Evolutionary conservation across 2,888 invertebrate species (phyloP).

Genomic region (Diachrysia chrysitis): DNA sequence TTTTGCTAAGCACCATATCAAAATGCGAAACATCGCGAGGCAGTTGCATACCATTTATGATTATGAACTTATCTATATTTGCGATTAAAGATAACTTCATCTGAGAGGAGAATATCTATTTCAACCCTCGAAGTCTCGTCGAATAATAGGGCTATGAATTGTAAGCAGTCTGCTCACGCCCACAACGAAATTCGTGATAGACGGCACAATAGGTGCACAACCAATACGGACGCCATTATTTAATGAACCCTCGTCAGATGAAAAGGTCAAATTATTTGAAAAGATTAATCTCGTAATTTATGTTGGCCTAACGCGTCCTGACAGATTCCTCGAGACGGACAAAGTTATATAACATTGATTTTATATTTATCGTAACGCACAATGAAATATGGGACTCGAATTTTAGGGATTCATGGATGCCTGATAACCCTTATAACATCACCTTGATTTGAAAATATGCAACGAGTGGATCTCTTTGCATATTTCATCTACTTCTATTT

Average conservation of each 20-base stretch:
- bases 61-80: constrained; percentile 19
- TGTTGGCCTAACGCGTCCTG: constrained; percentile 82
- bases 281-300: constrained; percentile 89
- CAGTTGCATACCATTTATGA: constrained; percentile 14
- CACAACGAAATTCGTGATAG: constrained; percentile 85
- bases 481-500: too few relatives aligned
- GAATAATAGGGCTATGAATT: constrained; percentile 63
- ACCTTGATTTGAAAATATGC: too few relatives aligned
- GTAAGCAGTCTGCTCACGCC: constrained; percentile 72
- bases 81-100: constrained; percentile 28
- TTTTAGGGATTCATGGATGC: not conserved
- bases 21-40: constrained; percentile 13
- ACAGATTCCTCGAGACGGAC: constrained; percentile 82
- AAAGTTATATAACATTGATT: constrained; percentile 80
- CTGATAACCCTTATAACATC: not conserved
- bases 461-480: too few relatives aligned
- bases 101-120: constrained; percentile 37
- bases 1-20: constrained; percentile 15
- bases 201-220: constrained; percentile 87
- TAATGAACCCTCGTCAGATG: constrained; percentile 89
- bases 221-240: constrained; percentile 87
- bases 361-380: constrained; percentile 70
- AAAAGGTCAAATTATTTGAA: constrained; percentile 89
- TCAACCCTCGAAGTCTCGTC: constrained; percentile 51
- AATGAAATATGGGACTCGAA: constrained; percentile 53